phyloP scores from a whole-genome alignment of 1,140 invertebrate genomes.

The Tetranychus urticae region DNA sequence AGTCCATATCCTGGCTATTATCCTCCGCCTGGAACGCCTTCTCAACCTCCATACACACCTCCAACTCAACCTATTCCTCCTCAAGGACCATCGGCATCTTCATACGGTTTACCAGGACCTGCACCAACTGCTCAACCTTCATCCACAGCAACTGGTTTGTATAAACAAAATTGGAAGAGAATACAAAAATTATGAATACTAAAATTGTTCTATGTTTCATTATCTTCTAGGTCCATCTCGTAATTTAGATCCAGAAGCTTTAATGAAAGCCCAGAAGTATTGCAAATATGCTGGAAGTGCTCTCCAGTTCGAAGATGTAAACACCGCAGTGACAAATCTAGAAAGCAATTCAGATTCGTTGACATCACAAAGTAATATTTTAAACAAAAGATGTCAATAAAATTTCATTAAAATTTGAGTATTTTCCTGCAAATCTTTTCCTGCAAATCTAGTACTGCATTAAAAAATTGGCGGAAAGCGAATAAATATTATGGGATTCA shows the following conservation, averaged over 20 bases:
- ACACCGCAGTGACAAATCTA: slow-evolving; percentile 61
- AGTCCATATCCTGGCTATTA: no score
- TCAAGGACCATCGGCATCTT: neutral
- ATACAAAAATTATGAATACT: neutral
- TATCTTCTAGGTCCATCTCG: slow-evolving; percentile 4
- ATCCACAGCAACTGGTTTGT: no score
- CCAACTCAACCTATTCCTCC: neutral
- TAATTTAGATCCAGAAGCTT: slow-evolving; percentile 3
- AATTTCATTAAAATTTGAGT: no score
- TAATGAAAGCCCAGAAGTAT: slow-evolving; percentile 64
- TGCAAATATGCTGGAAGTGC: slow-evolving; percentile 82
- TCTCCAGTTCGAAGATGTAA: slow-evolving; percentile 73
- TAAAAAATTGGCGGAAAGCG: no score
- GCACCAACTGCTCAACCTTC: no score
- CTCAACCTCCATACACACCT: neutral
- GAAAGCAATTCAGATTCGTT: slow-evolving; percentile 60
- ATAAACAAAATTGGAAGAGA: no score
- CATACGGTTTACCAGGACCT: neutral
- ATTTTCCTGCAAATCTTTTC: no score
- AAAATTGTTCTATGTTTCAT: neutral
- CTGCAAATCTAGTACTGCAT: no score
- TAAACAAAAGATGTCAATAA: no score
- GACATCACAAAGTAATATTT: slow-evolving; percentile 21
- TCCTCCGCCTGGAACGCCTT: neutral
- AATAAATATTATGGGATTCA: no score